Evolutionary conservation across 2,113 vertebrate species (phyloP).

Genomic region (Naja naja): DNA sequence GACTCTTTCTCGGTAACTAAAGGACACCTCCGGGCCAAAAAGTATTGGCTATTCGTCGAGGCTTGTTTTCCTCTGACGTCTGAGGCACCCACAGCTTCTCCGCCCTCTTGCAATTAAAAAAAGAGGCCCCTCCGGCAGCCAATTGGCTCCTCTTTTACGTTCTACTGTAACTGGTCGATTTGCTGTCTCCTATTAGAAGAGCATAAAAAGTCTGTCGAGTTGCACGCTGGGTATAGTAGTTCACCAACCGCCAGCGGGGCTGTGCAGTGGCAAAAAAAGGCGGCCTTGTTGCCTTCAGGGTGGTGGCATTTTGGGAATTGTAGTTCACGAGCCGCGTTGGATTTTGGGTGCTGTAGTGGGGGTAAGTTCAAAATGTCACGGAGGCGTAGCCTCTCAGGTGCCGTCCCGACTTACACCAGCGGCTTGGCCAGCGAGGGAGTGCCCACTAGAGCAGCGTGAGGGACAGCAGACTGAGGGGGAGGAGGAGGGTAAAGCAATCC

Average conservation of each 20-base stretch:
- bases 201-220: background rate
- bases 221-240: constrained; percentile 2
- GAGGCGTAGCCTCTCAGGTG: background rate
- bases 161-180: background rate
- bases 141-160: no score
- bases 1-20: background rate
- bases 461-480: background rate
- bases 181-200: no score
- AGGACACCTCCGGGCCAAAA: background rate
- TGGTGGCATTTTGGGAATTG: background rate
- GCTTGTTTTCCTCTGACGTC: background rate
- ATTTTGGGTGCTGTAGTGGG: background rate
- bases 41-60: background rate
- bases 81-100: background rate
- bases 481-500: accelerated
- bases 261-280: background rate
- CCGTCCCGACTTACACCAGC: background rate
- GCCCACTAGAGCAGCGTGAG: background rate
- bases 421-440: background rate
- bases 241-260: background rate
- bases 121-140: background rate
- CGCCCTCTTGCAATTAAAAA: background rate
- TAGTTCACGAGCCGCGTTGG: background rate
- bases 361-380: background rate
- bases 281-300: background rate